A percentile compares a stretch with the other conserved stretches of the same genome.
These are phyloP conservation scores for Platycheirus rosarum DNA, from an alignment of 2,888 invertebrate genomes.

Conservation along the genomic window DNA sequence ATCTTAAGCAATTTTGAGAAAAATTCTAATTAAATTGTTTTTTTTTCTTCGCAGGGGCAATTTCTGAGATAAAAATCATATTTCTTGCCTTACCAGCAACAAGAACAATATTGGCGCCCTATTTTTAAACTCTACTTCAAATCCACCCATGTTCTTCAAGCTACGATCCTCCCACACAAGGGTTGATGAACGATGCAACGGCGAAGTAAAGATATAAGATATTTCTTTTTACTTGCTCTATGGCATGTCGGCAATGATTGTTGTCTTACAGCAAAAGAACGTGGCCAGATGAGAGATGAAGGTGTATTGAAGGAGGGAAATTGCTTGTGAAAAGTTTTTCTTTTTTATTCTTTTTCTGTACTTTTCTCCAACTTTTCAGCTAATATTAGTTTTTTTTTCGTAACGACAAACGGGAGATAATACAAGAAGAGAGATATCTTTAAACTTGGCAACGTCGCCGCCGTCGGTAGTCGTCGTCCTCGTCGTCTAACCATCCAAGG, in stretches of 20 bases:
- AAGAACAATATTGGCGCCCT: too few species aligned
- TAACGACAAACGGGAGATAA: constrained; percentile 14
- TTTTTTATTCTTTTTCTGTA: constrained; percentile 11
- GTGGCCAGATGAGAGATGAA: background rate
- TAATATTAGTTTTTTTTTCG: constrained; percentile 68
- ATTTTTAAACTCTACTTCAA: background rate
- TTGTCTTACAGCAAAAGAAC: constrained; percentile 53
- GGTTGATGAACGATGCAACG: constrained; percentile 56
- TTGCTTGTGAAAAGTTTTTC: constrained; percentile 71
- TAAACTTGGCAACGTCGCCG: constrained; percentile 22
- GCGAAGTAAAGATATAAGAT: constrained; percentile 60
- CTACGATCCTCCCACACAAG: constrained; percentile 7
- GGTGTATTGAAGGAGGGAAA: constrained; percentile 53
- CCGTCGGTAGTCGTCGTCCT: constrained; percentile 8
- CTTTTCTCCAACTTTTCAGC: constrained; percentile 64
- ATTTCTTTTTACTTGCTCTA: constrained; percentile 68
- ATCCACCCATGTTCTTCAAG: background rate
- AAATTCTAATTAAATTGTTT: too few species aligned
- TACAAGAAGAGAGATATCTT: constrained; percentile 34
- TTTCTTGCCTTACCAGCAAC: too few species aligned
- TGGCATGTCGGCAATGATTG: constrained; percentile 72
- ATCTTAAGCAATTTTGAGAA: too few species aligned
- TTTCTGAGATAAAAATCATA: too few species aligned
- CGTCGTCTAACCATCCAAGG: constrained; percentile 42
- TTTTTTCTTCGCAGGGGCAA: too few species aligned